Evolutionary conservation across 1,140 invertebrate species (phyloP).

Genomic region (Drosophila nannoptera): DNA sequence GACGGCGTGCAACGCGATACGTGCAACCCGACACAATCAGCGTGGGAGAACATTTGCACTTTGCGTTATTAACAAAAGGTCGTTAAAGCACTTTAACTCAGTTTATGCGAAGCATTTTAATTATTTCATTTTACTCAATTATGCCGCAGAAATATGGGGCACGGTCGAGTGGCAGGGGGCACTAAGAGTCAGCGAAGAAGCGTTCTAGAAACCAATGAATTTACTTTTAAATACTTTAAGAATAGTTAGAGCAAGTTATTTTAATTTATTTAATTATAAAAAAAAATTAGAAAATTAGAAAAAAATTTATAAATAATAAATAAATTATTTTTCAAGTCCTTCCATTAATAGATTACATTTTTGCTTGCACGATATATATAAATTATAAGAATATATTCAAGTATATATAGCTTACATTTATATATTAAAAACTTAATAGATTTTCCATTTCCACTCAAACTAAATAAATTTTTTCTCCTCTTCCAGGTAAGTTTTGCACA

Average conservation of each 20-base stretch:
- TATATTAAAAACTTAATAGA: background rate
- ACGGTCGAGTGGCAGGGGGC: constrained; percentile 1
- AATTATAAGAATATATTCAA: no score
- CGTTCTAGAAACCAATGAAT: background rate
- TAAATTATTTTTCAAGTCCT: no score
- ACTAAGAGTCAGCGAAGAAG: constrained; percentile 23
- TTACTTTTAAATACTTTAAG: no score
- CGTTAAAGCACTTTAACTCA: constrained; percentile 71
- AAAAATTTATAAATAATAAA: no score
- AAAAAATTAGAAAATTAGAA: no score
- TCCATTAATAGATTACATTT: no score
- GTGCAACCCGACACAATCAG: constrained; percentile 19
- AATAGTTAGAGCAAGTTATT: no score
- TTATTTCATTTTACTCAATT: constrained; percentile 72
- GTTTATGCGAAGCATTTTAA: constrained; percentile 64
- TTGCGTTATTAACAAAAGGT: constrained; percentile 73
- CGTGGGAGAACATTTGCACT: constrained; percentile 62
- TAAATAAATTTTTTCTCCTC: constrained; percentile 23
- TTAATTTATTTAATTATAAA: no score
- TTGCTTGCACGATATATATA: no score
- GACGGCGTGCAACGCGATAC: constrained; percentile 8
- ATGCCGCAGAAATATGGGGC: constrained; percentile 35
- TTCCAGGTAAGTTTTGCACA: constrained; percentile 62
- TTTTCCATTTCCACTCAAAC: constrained; percentile 4
- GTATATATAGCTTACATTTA: no score